Percentiles rank a stretch among this genome's conserved stretches.
phyloP scores from a whole-genome alignment of 2,113 vertebrate species.

The Silurus meridionalis region DNA sequence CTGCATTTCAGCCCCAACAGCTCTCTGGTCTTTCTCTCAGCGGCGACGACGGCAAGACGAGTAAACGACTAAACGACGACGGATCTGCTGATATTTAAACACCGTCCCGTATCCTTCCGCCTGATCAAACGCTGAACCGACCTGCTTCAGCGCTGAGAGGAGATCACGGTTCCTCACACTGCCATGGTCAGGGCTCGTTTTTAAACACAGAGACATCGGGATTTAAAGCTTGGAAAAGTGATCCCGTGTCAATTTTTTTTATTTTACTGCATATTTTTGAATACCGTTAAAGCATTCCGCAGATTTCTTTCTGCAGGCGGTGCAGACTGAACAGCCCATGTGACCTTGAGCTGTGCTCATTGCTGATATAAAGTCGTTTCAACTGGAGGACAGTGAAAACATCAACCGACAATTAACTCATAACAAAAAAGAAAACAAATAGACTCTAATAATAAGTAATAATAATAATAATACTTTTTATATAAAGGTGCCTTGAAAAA shows the following conservation, averaged over 20 bases:
- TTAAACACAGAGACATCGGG: background rate
- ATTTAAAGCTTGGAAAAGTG: background rate
- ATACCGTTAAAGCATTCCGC: background rate
- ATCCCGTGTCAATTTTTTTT: background rate
- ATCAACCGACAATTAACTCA: no score
- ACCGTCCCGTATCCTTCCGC: background rate
- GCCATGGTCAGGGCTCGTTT: slow-evolving; percentile 11
- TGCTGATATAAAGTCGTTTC: slow-evolving; percentile 9
- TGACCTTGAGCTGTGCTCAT: slow-evolving; percentile 30
- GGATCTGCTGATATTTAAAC: background rate
- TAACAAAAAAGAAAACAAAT: no score
- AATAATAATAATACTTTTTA: no score
- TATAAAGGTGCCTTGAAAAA: no score
- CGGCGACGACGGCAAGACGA: background rate
- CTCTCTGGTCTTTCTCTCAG: slow-evolving; percentile 19
- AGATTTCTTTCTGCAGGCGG: background rate
- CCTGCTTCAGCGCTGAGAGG: background rate
- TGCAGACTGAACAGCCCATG: background rate
- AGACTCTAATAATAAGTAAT: no score
- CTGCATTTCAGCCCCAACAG: slow-evolving; percentile 49
- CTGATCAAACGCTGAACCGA: background rate
- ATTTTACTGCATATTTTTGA: background rate
- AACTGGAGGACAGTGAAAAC: background rate
- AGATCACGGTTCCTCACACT: background rate
- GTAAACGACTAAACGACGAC: background rate